phyloP scores from a whole-genome alignment of 2,113 vertebrate genomes.

The Varanus komodoensis region DNA sequence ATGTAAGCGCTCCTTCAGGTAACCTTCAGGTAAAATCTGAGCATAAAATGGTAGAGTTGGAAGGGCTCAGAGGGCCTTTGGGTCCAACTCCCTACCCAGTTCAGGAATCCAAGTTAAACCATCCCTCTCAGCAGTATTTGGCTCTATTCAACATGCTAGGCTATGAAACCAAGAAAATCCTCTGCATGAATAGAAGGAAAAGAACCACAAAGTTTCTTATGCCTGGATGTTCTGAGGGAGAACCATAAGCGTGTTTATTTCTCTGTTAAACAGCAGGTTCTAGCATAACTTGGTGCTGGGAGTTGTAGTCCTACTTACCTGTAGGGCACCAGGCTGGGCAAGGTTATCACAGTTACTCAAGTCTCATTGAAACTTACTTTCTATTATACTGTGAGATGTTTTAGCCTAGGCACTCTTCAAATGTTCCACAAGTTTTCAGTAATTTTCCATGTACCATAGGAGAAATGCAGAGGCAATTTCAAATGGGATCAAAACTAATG shows the following conservation, averaged over 20 bases:
- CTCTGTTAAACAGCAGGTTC: neutral
- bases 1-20: too few relatives aligned
- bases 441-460: too few relatives aligned
- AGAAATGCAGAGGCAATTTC: neutral
- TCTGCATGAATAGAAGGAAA: neutral
- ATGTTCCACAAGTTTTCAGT: neutral
- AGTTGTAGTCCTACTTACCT: too few relatives aligned
- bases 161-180: neutral
- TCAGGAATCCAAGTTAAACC: too few relatives aligned
- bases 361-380: neutral
- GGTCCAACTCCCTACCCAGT: too few relatives aligned
- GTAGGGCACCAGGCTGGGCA: too few relatives aligned
- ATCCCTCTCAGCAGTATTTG: too few relatives aligned
- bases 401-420: neutral
- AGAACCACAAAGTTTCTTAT: neutral
- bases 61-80: too few relatives aligned
- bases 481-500: neutral
- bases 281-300: neutral
- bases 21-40: too few relatives aligned
- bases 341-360: too few relatives aligned
- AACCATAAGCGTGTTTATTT: neutral
- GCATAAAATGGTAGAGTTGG: too few relatives aligned
- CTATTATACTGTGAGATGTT: neutral
- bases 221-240: too few relatives aligned
- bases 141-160: neutral